Conservation (phyloP, 2,888 invertebrate species). For the Euzetes globulus region DNA sequence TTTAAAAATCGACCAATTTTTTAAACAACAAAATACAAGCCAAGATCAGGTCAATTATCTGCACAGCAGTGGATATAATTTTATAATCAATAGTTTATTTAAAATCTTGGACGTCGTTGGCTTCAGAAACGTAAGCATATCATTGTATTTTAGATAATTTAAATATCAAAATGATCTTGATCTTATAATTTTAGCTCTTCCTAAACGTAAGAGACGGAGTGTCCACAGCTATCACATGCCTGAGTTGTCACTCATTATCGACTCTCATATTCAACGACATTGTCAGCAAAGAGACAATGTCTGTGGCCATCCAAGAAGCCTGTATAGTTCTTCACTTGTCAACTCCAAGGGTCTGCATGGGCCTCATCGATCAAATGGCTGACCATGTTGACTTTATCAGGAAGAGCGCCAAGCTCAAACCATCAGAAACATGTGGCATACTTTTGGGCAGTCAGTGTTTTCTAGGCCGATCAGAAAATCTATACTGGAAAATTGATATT, state of each 20-base stretch:
- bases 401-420: neutral
- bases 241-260: neutral
- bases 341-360: neutral
- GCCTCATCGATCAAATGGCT: neutral
- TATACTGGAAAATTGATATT: constrained; percentile 22
- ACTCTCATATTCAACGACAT: neutral
- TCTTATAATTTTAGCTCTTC: constrained; percentile 3
- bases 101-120: neutral
- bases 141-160: neutral
- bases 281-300: neutral
- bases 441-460: constrained; percentile 21
- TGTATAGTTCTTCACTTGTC: neutral
- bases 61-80: neutral
- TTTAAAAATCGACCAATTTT: no score
- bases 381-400: constrained; percentile 27
- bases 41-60: neutral
- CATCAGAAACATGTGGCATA: constrained; percentile 10
- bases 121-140: neutral
- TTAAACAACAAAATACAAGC: no score
- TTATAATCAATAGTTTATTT: neutral
- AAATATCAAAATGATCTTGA: neutral
- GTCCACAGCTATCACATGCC: constrained; percentile 1
- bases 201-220: neutral
- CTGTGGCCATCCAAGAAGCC: neutral
- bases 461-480: neutral